Evolutionary conservation across 1,140 invertebrate species (phyloP).

Genomic region (Zaprionus africanus): DNA sequence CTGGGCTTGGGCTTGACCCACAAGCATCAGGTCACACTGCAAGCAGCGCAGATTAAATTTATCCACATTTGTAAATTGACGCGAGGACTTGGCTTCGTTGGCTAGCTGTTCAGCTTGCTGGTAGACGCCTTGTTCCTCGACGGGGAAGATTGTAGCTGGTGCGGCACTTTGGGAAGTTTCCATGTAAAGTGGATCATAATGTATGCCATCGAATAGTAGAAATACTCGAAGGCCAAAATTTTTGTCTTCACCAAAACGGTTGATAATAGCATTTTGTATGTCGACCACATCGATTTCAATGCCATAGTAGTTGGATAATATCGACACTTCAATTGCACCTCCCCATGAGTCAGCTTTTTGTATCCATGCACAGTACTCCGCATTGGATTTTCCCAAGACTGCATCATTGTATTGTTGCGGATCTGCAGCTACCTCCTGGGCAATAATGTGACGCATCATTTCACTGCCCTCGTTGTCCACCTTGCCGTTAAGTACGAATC

Average conservation of each 20-base stretch:
- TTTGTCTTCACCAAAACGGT: slow-evolving; percentile 97
- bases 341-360: slow-evolving; percentile 94
- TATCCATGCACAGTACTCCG: slow-evolving; percentile 96
- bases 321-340: slow-evolving; percentile 96
- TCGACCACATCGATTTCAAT: slow-evolving; percentile 97
- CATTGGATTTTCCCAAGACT: slow-evolving; percentile 93
- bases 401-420: slow-evolving; percentile 92
- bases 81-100: slow-evolving; percentile 92
- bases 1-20: slow-evolving; percentile 92
- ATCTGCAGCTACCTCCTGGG: slow-evolving; percentile 91
- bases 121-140: slow-evolving; percentile 89
- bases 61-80: slow-evolving; percentile 94
- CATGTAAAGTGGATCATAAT: slow-evolving; percentile 97
- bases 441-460: slow-evolving; percentile 94
- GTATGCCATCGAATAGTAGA: slow-evolving; percentile 97
- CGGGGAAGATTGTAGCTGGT: slow-evolving; percentile 92
- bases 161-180: slow-evolving; percentile 89
- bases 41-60: slow-evolving; percentile 94
- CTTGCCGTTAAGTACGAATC: slow-evolving; percentile 89
- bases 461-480: slow-evolving; percentile 89
- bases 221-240: slow-evolving; percentile 93
- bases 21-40: slow-evolving; percentile 90
- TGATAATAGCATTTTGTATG: slow-evolving; percentile 94
- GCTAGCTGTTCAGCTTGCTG: slow-evolving; percentile 93
- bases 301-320: slow-evolving; percentile 94